Evolutionary conservation across 1,140 invertebrate species (phyloP).

Genomic region (Anastatus disparis): DNA sequence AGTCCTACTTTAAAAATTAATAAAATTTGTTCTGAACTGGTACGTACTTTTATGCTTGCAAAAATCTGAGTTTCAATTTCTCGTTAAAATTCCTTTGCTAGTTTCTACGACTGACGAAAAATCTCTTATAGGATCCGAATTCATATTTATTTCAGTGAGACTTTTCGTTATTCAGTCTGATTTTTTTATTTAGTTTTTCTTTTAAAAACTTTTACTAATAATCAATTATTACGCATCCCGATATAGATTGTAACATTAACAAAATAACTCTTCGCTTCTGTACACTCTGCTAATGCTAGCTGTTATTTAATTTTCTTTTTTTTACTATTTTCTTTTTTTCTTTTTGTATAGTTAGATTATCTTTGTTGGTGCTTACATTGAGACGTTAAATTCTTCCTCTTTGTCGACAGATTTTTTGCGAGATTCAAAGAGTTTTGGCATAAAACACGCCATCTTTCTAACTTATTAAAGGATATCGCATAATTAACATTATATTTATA

Average conservation of each 20-base stretch:
- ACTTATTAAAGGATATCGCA: slow-evolving; percentile 17
- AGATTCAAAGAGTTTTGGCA: slow-evolving; percentile 20
- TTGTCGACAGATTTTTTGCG: not conserved
- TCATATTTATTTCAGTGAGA: slow-evolving; percentile 6
- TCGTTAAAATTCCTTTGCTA: slow-evolving; percentile 34
- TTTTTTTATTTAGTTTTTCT: slow-evolving; percentile 19
- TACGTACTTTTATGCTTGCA: too few species aligned
- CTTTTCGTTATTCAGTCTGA: slow-evolving; percentile 22
- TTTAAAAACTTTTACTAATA: slow-evolving; percentile 36
- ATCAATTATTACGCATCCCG: slow-evolving; percentile 42
- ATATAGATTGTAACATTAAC: slow-evolving; percentile 49
- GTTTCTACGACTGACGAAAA: slow-evolving; percentile 21
- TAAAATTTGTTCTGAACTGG: not conserved
- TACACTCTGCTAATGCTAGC: slow-evolving; percentile 47
- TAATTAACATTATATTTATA: not conserved
- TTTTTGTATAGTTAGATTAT: slow-evolving; percentile 21
- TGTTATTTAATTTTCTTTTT: slow-evolving; percentile 35
- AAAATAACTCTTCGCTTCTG: slow-evolving; percentile 50
- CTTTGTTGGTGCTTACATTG: not conserved
- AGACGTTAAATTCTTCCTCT: too few species aligned
- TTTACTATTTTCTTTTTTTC: slow-evolving; percentile 11
- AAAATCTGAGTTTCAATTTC: slow-evolving; percentile 4
- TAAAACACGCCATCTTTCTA: not conserved
- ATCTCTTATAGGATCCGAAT: slow-evolving; percentile 13
- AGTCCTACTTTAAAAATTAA: slow-evolving; percentile 9